Evolutionary conservation across 2,797 vertebrate species (phyloP), one percentile per base, ranked within the genome.

Genomic region (Schizopygopsis pylzovi): DNA sequence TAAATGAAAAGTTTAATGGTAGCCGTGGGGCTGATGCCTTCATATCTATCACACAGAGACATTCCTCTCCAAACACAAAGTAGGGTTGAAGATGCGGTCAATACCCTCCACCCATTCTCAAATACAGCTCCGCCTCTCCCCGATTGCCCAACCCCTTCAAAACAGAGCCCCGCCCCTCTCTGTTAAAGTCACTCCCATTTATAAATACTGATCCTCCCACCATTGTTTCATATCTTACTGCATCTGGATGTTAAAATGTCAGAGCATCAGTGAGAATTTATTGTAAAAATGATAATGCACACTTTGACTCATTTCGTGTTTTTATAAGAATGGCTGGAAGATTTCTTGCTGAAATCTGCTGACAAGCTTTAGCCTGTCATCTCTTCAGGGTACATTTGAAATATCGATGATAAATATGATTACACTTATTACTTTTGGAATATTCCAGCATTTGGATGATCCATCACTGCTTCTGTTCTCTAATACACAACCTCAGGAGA

Each of bases 11-110:
- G 93, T 94, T 95, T 93, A 95, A 95, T 90, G 91, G 92, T 94
- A 87, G 93, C 94, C 84, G 72, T 81, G 81, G 92, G 94, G 90
- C 76, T 86, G 77, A 59, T 90, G 89, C 91, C 89, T 90, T 90
- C 81, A 77, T 92, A 92, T 92, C 93, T 93, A 91, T 90, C 90
- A 92, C 88, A 89, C 79, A 84, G 83, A 90, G 89, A 88, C 90
- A 92, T 88, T 90, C 83, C 67, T 79, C 83, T 72, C 13, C 39
- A 7, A 85, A 75, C 45, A 70, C 25, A 87, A 84, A 87, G 83
- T 56, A 83, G 93, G 87, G 94, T 94, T 95, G 94, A 95, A 95
- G 91, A 91, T 71, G 59, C 88, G 92, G 94, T 95, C 94, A 95
- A 79, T 86, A 88, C 88, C 88, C 20, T 73, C 25, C 63, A n/a